Conservation (phyloP, 1,140 invertebrate genomes). For the Holcopasites calliopsidis region DNA sequence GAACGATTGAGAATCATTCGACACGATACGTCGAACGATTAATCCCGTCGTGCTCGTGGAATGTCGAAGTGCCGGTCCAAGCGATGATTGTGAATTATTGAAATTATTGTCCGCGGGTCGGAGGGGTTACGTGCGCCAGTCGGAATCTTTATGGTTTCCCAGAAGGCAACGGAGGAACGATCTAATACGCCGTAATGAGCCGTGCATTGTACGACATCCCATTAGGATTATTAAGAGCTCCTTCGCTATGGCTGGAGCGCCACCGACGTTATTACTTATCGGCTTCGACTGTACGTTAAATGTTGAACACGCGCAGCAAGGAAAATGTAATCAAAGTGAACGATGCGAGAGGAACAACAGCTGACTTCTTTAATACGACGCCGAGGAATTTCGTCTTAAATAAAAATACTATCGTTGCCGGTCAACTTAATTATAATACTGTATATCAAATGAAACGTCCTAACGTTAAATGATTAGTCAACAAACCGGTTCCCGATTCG, state of each 20-base stretch:
- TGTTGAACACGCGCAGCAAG: conserved; percentile 23
- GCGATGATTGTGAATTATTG: conserved; percentile 65
- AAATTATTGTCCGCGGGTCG: conserved; percentile 55
- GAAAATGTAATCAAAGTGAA: conserved; percentile 11
- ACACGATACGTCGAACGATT: conserved; percentile 41
- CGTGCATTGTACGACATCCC: conserved; percentile 51
- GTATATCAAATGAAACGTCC: too few relatives aligned
- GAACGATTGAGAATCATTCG: conserved; percentile 61
- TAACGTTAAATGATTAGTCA: too few relatives aligned
- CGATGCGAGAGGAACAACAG: not conserved
- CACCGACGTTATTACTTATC: conserved; percentile 39
- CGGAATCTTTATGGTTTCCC: conserved; percentile 64
- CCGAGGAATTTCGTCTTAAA: not conserved
- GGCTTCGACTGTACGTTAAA: conserved; percentile 20
- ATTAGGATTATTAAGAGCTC: conserved; percentile 54
- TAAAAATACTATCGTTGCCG: not conserved
- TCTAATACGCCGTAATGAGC: conserved; percentile 63
- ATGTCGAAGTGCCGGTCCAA: conserved; percentile 42
- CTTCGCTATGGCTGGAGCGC: not conserved
- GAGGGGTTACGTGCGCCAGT: conserved; percentile 39
- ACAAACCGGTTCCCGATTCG: too few relatives aligned
- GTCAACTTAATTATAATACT: not conserved
- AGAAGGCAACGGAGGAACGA: conserved; percentile 55
- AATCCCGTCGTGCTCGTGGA: conserved; percentile 49
- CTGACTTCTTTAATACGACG: not conserved